A percentile compares a stretch with the other conserved stretches of the same genome.
phyloP scores from a whole-genome alignment of 2,113 vertebrate species.

The Passerina amoena region DNA sequence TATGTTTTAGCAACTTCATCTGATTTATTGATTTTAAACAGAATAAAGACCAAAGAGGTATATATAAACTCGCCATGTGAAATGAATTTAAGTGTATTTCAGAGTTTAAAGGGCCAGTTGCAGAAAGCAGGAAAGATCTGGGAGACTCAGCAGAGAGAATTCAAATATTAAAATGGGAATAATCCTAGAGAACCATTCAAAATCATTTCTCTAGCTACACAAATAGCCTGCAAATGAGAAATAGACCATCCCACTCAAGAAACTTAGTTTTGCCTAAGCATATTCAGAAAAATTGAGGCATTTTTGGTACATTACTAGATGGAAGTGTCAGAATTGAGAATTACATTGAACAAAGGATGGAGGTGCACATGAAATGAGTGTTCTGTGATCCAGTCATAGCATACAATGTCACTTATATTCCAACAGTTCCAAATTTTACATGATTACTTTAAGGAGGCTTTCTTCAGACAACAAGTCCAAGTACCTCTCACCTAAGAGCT shows the following conservation, averaged over 20 bases:
- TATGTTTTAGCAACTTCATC: not conserved
- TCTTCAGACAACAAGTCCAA: not conserved
- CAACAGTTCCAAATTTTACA: not conserved
- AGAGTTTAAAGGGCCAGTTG: not conserved
- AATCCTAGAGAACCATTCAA: not conserved
- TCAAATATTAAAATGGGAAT: not conserved
- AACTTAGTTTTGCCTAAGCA: not conserved
- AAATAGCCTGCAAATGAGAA: not conserved
- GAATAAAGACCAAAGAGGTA: not conserved
- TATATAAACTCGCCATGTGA: not conserved
- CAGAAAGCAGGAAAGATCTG: not conserved
- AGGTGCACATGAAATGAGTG: not conserved
- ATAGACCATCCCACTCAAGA: not conserved
- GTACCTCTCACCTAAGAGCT: not conserved
- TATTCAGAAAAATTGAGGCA: not conserved
- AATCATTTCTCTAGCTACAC: not conserved
- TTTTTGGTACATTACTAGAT: not conserved
- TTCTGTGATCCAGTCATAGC: not conserved
- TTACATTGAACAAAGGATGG: not conserved
- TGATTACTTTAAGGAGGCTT: not conserved
- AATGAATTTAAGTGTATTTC: not conserved
- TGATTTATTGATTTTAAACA: not conserved
- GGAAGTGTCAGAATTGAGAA: not conserved
- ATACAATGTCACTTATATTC: not conserved
- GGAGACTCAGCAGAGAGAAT: not conserved